Conservation (phyloP, 2,888 invertebrate genomes). For the Holacanthella duospinosa region DNA sequence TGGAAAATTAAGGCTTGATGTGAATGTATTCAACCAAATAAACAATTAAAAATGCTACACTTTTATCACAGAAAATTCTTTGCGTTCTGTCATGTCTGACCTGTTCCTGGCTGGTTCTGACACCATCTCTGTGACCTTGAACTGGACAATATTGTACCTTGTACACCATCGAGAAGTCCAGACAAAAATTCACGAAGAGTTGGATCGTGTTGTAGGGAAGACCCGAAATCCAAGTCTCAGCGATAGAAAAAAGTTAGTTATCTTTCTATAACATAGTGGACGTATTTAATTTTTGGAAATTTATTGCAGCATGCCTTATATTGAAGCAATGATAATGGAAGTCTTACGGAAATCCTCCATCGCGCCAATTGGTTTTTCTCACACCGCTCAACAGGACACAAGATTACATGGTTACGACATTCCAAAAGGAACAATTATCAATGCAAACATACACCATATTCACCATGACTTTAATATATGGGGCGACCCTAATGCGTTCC, state of each 20-base stretch:
- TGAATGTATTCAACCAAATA: background rate
- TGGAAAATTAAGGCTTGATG: too few relatives aligned
- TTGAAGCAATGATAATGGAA: conserved; percentile 55
- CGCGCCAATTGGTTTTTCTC: conserved; percentile 52
- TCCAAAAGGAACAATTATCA: conserved; percentile 13
- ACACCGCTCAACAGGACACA: conserved; percentile 46
- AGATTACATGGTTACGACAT: conserved; percentile 25
- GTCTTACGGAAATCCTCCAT: conserved; percentile 50
- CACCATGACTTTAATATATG: conserved; percentile 25
- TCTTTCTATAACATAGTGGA: background rate
- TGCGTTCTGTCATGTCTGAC: background rate
- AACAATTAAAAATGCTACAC: background rate
- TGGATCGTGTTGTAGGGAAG: background rate
- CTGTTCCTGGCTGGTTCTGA: background rate
- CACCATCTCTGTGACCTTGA: background rate
- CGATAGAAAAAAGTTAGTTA: background rate
- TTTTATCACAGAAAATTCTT: background rate
- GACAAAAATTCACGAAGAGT: background rate
- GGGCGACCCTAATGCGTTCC: conserved; percentile 26
- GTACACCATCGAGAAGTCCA: background rate
- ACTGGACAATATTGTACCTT: background rate
- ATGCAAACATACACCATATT: conserved; percentile 22
- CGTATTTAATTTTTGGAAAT: background rate
- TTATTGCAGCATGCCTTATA: conserved; percentile 48
- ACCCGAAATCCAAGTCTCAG: background rate